These are phyloP conservation scores for Melanotaenia boesemani DNA, from an alignment of 2,797 vertebrate species.

Conservation along the genomic window DNA sequence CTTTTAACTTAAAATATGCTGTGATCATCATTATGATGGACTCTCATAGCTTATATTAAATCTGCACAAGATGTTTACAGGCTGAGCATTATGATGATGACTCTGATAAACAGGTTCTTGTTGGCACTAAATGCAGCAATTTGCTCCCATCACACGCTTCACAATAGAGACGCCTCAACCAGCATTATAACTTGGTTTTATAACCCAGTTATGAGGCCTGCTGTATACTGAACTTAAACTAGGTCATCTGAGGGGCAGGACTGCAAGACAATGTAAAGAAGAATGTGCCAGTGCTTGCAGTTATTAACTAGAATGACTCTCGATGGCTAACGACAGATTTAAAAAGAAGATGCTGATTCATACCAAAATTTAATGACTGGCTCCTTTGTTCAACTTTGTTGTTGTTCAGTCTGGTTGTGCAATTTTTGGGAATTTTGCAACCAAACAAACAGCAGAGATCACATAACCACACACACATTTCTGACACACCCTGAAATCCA, in stretches of 20 bases:
- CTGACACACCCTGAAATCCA: constrained; percentile 28
- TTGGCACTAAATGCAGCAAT: background rate
- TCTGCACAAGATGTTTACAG: too few relatives aligned
- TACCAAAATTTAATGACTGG: background rate
- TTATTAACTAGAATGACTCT: background rate
- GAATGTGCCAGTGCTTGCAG: background rate
- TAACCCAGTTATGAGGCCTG: constrained; percentile 19
- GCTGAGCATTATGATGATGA: too few relatives aligned
- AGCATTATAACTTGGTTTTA: constrained; percentile 23
- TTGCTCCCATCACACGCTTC: background rate
- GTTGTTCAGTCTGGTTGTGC: background rate
- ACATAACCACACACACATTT: background rate
- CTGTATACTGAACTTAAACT: background rate
- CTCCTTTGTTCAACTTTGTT: background rate
- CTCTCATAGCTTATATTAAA: background rate
- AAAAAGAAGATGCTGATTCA: background rate
- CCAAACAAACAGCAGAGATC: background rate
- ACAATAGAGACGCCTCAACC: background rate
- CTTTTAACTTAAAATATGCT: background rate
- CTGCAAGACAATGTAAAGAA: background rate
- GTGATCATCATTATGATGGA: background rate
- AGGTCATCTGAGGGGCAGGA: constrained; percentile 20
- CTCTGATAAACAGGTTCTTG: background rate
- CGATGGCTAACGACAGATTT: background rate
- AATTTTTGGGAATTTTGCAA: background rate